Evolutionary conservation across 2,113 vertebrate genomes (phyloP), one percentile per base, ranked within the genome.

Genomic region (Procapra przewalskii): DNA sequence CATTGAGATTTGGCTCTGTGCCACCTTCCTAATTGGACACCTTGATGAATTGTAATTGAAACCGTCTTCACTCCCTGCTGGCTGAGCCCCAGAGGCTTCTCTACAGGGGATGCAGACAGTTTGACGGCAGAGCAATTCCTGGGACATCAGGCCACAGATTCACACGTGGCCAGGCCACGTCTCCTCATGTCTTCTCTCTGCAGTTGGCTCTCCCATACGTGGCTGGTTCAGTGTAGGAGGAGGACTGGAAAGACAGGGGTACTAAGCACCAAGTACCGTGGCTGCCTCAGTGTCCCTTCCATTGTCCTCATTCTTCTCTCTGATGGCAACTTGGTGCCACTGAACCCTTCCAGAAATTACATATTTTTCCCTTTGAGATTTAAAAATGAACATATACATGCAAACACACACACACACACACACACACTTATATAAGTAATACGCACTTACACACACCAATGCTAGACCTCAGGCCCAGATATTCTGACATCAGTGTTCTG

Each of bases 201-300:
- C 7, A 75, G 40, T 25, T 1, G 2, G 16, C 23, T 50, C 29
- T 50, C 45, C 48, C 36, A 23, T 25, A 52, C 27, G 23, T 60
- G 19, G 48, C 16, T 1, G 0, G 14, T 13, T n/a, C 1, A 2
- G n/a, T 1, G 1, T 8, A 7, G 19, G 16, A 59, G 21, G 23
- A 36, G n/a, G 21, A 6, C 4, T 19, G 4, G 3, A 15, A 5
- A 29, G 45, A 33, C 19, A 15, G 11, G 48, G 8, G 7, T 40
- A 3, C 17, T 45, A 13, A 40, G 81, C 19, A 27, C 87, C 54
- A 17, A 19, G 27, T 36, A 3, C 55, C 4, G 16, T 16, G 50
- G 60, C 48, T 40, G n/a, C 31, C 27, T 2, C 16, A 23, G 45
- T 33, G 27, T 45, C 60, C 54, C 36, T 81, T 50, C 23, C 54